Conservation (phyloP, 2,888 invertebrate species). For the Thumatha senex region DNA sequence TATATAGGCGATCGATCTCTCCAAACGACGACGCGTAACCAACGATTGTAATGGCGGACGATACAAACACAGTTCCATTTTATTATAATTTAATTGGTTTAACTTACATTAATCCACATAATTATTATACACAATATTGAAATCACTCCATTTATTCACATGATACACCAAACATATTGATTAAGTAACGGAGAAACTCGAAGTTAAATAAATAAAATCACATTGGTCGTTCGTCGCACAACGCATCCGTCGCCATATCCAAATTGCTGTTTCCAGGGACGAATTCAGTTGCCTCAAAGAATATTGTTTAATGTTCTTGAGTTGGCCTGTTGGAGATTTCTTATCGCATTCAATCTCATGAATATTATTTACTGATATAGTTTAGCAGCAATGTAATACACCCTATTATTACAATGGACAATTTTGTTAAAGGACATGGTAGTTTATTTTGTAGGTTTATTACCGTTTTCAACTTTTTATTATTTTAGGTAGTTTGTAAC, state of each 20-base stretch:
- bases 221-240: constrained; percentile 65
- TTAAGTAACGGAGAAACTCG: constrained; percentile 37
- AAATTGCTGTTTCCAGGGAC: constrained; percentile 67
- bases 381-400: no score
- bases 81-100: constrained; percentile 53
- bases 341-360: no score
- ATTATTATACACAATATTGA: constrained; percentile 28
- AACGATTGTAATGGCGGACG: constrained; percentile 65
- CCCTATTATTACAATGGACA: no score
- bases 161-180: constrained; percentile 24
- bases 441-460: no score
- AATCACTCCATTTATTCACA: constrained; percentile 37
- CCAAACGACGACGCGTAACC: constrained; percentile 43
- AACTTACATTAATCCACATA: constrained; percentile 28
- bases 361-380: no score
- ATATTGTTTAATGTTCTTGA: no score
- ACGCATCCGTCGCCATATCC: constrained; percentile 77
- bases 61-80: constrained; percentile 54
- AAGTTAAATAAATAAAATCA: constrained; percentile 59
- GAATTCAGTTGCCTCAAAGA: constrained; percentile 30
- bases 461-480: no score
- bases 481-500: no score
- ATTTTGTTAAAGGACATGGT: no score
- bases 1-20: constrained; percentile 56
- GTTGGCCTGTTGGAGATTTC: no score